These are phyloP conservation scores for Adelognathus sp. DNA, from an alignment of 2,888 invertebrate species.

Conservation along the genomic window DNA sequence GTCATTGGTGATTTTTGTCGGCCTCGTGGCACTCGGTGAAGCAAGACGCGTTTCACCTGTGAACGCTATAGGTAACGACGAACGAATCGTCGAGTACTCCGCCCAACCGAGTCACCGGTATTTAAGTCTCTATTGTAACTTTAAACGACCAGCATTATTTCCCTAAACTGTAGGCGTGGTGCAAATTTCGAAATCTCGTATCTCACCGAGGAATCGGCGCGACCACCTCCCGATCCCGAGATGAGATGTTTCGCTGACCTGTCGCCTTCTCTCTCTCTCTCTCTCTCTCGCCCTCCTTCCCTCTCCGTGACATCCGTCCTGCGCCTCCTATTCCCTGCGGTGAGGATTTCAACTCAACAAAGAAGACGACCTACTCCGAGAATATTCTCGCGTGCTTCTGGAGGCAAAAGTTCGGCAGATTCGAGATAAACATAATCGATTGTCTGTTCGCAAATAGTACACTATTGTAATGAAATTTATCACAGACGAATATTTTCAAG, in stretches of 20 bases:
- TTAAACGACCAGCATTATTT: constrained; percentile 75
- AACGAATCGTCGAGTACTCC: constrained; percentile 16
- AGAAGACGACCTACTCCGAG: constrained; percentile 18
- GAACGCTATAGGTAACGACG: constrained; percentile 6
- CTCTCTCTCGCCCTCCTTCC: background rate
- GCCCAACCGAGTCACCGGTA: constrained; percentile 58
- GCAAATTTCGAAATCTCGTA: constrained; percentile 61
- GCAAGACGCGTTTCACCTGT: constrained; percentile 54
- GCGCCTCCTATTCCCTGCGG: background rate
- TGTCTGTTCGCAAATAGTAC: background rate
- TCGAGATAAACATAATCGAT: background rate
- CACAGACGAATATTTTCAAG: no score
- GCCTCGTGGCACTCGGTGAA: constrained; percentile 20
- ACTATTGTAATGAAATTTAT: no score
- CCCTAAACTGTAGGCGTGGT: constrained; percentile 75
- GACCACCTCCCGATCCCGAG: background rate
- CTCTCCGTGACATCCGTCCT: background rate
- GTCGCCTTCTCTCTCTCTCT: constrained; percentile 26
- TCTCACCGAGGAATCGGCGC: constrained; percentile 29
- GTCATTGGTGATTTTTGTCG: background rate
- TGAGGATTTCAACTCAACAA: background rate
- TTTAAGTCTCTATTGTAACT: constrained; percentile 71
- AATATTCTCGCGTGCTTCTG: background rate
- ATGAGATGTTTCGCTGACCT: constrained; percentile 29
- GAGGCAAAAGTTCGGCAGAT: background rate